Base-by-base conservation (phyloP, 2,888 invertebrate genomes). In the Raillietiella orientalis region DNA sequence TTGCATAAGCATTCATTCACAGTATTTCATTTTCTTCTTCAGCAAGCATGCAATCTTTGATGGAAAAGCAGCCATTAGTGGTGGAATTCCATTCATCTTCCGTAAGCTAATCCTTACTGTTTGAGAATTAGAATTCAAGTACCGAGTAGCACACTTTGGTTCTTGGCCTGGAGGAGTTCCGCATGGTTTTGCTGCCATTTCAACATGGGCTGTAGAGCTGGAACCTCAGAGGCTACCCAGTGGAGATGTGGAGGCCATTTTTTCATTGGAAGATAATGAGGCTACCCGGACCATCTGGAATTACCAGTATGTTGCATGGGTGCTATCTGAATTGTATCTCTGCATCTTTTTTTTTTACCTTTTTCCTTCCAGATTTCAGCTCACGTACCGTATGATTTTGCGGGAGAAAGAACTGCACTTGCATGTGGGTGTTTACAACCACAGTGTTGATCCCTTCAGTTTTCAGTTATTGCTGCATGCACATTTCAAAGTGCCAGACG, bases 1-100 rank as follows among this genome's bases (percentile, higher is more conserved):
- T 46, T 23, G 27, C 28, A 15, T 13, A 21, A 17, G 19, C 6
- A 17, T 17, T 17, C 19, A 17, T 6, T 17, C n/a, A n/a, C 6
- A n/a, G 19, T 8, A 8, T 17, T 17, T 6, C 19, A 17, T 17
- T 17, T 17, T 8, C 19, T 17, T 17, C 59, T 62, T 30, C 56
- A 79, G 77, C 51, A 79, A 84, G 54, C 69, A 79, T 52, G 75
- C 87, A 27, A 66, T 82, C 29, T 87, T 84, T 52, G 84, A 87
- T 53, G 82, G 82, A 36, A 82, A 82, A 49, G 71, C 82, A 47
- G 71, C 84, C 34, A 87, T 87, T 46, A 59, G 87, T 44, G 87
- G 87, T 40, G 87, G 87, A 40, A 24, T 29, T 12, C 29, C 29
- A 4, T 29, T 29, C 10, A 21, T 29, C 10, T 29, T 29, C 14